Percentiles rank a stretch among this genome's conserved stretches.
These are phyloP conservation scores for Xanthorhoe spadicearia DNA, from an alignment of 2,888 invertebrate genomes.

Conservation along the genomic window DNA sequence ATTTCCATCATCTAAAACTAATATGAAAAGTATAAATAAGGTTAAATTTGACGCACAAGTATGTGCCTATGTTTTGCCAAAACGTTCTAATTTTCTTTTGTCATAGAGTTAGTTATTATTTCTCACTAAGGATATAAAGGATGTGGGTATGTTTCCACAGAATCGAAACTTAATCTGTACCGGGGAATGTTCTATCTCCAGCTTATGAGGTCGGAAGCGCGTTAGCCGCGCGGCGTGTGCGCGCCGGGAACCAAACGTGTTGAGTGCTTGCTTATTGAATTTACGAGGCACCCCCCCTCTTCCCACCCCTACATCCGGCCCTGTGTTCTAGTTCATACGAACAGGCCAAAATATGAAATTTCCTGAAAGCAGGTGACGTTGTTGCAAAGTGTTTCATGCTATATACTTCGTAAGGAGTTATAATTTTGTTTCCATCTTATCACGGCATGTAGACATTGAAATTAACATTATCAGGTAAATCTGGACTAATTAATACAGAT, in stretches of 20 bases:
- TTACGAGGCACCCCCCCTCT: conserved; percentile 27
- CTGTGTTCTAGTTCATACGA: conserved; percentile 18
- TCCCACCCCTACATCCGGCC: conserved; percentile 13
- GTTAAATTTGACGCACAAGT: not conserved
- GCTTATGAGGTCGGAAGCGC: conserved; percentile 41
- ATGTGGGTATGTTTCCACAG: not conserved
- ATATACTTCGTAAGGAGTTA: not conserved
- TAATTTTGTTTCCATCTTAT: not conserved
- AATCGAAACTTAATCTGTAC: conserved; percentile 22
- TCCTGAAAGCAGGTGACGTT: not conserved
- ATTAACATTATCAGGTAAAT: not conserved
- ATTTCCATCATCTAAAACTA: not conserved
- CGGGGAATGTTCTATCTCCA: conserved; percentile 5
- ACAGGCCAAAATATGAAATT: conserved; percentile 17
- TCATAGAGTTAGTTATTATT: not conserved
- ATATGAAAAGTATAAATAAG: not conserved
- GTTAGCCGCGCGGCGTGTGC: conserved; percentile 39
- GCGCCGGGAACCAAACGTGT: conserved; percentile 41
- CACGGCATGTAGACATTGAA: not conserved
- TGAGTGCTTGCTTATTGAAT: conserved; percentile 54
- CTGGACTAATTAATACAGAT: not conserved
- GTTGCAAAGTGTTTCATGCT: not conserved
- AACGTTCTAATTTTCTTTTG: not conserved
- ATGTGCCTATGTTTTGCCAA: no score
- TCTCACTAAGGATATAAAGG: not conserved